These are phyloP conservation scores for Luscinia megarhynchos DNA, from an alignment of 2,797 vertebrate species.

Conservation along the genomic window DNA sequence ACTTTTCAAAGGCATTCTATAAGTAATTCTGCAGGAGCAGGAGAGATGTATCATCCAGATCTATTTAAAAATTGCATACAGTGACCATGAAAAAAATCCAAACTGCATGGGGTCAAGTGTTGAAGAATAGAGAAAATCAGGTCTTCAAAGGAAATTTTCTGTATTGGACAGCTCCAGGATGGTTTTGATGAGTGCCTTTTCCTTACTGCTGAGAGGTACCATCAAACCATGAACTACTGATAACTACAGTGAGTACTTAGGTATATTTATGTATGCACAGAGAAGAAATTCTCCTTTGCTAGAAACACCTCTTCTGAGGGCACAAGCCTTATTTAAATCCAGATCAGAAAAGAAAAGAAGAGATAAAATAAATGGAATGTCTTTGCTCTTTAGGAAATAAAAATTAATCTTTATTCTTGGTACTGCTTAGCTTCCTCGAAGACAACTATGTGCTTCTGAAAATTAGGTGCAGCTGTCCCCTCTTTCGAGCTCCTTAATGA, in stretches of 20 bases:
- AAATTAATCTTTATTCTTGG: neutral
- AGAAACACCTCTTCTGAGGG: neutral
- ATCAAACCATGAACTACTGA: neutral
- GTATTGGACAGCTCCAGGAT: conserved; percentile 28
- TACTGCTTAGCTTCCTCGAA: neutral
- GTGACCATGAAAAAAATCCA: neutral
- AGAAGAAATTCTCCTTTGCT: neutral
- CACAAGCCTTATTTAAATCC: neutral
- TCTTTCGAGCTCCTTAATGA: neutral
- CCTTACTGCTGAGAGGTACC: neutral
- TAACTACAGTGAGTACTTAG: neutral
- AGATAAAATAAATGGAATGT: neutral
- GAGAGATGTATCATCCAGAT: neutral
- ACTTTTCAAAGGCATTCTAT: neutral
- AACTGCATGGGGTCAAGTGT: neutral
- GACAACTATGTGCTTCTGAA: conserved; percentile 48
- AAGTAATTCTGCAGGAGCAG: neutral
- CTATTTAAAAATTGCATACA: neutral
- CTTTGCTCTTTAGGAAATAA: conserved; percentile 28
- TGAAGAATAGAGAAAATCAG: neutral
- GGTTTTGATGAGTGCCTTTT: neutral
- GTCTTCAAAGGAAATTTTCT: neutral
- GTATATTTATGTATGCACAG: neutral
- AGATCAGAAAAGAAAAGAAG: neutral
- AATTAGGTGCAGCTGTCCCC: conserved; percentile 54